Evolutionary conservation across 1,140 invertebrate species (phyloP).

Genomic region (Drosophila tropicalis): DNA sequence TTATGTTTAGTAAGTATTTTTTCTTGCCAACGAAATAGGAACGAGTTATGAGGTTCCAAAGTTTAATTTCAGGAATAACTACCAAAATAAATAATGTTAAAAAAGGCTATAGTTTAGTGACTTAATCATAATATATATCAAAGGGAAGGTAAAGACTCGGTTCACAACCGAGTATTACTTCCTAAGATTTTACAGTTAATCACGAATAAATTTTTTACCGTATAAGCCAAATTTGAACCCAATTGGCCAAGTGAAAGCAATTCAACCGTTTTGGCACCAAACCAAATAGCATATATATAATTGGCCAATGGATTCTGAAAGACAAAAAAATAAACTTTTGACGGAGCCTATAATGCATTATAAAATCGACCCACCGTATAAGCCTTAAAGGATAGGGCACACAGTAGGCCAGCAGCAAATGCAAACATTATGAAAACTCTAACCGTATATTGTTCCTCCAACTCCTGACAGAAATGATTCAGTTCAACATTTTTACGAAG

Average conservation of each 20-base stretch:
- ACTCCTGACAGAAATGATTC: slow-evolving; percentile 49
- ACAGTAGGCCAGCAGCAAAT: slow-evolving; percentile 58
- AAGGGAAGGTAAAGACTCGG: no score
- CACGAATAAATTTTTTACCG: slow-evolving; percentile 21
- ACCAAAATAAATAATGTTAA: no score
- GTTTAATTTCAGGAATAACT: no score
- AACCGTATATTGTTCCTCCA: slow-evolving; percentile 64
- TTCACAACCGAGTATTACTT: no score
- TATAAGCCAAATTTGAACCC: slow-evolving; percentile 51
- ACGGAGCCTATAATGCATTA: neutral
- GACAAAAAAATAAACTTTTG: neutral
- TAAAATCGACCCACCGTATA: slow-evolving; percentile 49
- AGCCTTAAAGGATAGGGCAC: slow-evolving; percentile 70
- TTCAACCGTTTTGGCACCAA: slow-evolving; percentile 61
- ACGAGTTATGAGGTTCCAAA: no score
- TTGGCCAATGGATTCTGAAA: slow-evolving; percentile 60
- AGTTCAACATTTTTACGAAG: slow-evolving; percentile 54
- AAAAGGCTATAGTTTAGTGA: no score
- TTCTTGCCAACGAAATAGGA: no score
- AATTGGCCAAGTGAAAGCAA: slow-evolving; percentile 53
- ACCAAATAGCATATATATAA: slow-evolving; percentile 68
- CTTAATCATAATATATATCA: no score
- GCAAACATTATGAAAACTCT: slow-evolving; percentile 70
- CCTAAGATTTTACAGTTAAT: no score
- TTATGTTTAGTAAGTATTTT: no score